phyloP scores from a whole-genome alignment of 2,888 invertebrate species.

The Cheilosia variabilis region DNA sequence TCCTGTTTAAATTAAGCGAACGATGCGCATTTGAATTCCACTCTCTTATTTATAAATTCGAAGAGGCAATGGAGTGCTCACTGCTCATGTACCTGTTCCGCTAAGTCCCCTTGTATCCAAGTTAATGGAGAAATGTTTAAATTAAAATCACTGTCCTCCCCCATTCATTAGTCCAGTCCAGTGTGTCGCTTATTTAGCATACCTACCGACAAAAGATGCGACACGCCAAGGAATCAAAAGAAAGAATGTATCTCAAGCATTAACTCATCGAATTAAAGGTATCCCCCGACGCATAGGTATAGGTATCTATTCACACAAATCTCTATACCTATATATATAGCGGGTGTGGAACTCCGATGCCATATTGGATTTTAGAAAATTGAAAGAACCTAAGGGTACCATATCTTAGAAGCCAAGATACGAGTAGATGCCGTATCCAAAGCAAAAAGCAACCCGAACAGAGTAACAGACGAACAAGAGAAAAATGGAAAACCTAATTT shows the following conservation, averaged over 20 bases:
- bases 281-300: constrained; percentile 28
- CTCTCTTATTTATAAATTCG: neutral
- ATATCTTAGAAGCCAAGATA: constrained; percentile 25
- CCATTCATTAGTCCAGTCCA: constrained; percentile 30
- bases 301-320: constrained; percentile 32
- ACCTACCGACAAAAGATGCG: constrained; percentile 34
- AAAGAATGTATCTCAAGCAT: constrained; percentile 55
- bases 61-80: neutral
- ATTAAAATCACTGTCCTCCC: constrained; percentile 33
- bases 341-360: constrained; percentile 63
- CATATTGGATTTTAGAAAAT: constrained; percentile 71
- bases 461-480: constrained; percentile 13
- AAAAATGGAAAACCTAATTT: constrained; percentile 71
- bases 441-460: constrained; percentile 28
- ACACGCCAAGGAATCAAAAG: constrained; percentile 33
- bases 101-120: neutral
- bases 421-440: constrained; percentile 3
- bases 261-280: constrained; percentile 66
- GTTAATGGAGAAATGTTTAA: constrained; percentile 20
- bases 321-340: neutral
- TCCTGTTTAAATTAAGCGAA: constrained; percentile 15
- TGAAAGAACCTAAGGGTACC: constrained; percentile 66
- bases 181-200: constrained; percentile 20
- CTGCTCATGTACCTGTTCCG: constrained; percentile 15
- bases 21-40: neutral